A percentile compares a stretch with the other conserved stretches of the same genome.
These are phyloP conservation scores for Coendou prehensilis DNA, from an alignment of 2,797 vertebrate species.

Conservation along the genomic window DNA sequence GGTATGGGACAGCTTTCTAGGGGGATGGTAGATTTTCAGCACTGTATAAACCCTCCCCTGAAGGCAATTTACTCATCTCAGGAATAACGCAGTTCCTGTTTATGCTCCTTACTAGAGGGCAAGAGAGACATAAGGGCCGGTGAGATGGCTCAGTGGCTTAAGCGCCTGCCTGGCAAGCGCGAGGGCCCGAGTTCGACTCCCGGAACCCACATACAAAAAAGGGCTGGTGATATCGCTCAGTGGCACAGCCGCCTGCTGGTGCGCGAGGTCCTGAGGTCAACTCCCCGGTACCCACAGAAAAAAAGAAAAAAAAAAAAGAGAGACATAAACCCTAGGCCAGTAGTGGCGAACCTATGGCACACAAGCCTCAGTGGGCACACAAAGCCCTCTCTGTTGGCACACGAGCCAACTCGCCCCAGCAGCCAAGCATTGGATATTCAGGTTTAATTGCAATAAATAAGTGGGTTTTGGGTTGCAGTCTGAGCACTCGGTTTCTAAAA, in stretches of 20 bases:
- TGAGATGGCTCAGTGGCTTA: no score
- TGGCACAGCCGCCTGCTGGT: no score
- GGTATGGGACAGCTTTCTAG: neutral
- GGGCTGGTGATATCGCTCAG: no score
- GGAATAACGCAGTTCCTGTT: neutral
- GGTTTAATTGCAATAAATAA: neutral
- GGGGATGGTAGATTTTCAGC: neutral
- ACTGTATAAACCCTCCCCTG: neutral
- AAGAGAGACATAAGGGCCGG: neutral
- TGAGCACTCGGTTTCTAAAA: neutral
- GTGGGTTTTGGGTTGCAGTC: neutral
- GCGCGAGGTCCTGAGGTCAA: no score
- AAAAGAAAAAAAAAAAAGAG: neutral
- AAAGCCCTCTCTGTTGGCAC: neutral
- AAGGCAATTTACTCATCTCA: constrained; percentile 8
- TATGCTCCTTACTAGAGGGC: neutral
- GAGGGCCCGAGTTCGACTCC: no score
- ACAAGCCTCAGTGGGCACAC: neutral
- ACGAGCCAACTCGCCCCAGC: neutral
- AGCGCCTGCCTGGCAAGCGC: no score
- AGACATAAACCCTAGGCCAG: neutral
- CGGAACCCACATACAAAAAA: no score
- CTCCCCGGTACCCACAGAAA: no score
- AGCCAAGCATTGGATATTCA: neutral
- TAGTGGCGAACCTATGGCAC: neutral